These are phyloP conservation scores for Aurelia sp. DNA, from an alignment of 30 jellyfish, hydroid and myxozoan species.

Conservation along the genomic window DNA sequence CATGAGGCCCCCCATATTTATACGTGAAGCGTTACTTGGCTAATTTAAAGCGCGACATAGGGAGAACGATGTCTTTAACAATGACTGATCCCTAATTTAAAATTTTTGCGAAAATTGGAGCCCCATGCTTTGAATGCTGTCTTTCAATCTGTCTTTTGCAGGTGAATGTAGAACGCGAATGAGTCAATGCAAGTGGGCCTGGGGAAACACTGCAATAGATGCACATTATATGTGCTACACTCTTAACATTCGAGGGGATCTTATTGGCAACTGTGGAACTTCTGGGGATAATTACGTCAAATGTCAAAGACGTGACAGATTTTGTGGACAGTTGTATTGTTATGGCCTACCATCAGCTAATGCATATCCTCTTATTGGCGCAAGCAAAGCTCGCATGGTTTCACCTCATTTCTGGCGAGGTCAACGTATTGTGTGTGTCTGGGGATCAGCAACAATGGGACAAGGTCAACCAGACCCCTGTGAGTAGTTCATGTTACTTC, in stretches of 20 bases:
- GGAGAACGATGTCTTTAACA: no score
- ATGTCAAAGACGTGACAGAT: constrained; percentile 6
- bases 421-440: neutral
- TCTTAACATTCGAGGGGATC: constrained; percentile 39
- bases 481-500: constrained; percentile 6
- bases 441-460: constrained; percentile 42
- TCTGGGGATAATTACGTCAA: constrained; percentile 21
- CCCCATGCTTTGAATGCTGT: no score
- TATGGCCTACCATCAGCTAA: neutral
- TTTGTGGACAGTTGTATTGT: constrained; percentile 55
- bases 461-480: constrained; percentile 41
- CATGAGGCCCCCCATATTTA: no score
- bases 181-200: constrained; percentile 49
- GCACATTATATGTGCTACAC: constrained; percentile 38
- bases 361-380: constrained; percentile 39
- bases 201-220: constrained; percentile 29
- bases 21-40: no score
- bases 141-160: no score
- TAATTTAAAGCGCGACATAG: no score
- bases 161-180: constrained; percentile 24
- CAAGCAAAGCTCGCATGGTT: neutral
- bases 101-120: no score
- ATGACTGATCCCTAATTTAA: no score
- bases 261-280: constrained; percentile 66
- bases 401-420: neutral